Evolutionary conservation across 2,797 vertebrate species (phyloP).

Genomic region (Mormyrus proboscirostris): DNA sequence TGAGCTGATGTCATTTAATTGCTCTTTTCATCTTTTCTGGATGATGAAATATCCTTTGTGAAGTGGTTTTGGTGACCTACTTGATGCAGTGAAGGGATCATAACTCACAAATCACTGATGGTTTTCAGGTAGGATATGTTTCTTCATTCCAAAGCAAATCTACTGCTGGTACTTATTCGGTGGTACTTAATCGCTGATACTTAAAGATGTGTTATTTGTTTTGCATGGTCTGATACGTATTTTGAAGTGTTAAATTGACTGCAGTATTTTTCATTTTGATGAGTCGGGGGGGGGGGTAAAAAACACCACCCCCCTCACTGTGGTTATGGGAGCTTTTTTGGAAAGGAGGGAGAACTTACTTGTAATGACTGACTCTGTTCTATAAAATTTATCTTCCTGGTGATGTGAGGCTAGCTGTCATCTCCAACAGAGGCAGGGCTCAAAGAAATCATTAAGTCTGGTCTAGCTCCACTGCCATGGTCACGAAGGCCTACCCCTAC

Average conservation of each 20-base stretch:
- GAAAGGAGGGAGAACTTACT: conserved; percentile 12
- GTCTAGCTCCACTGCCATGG: conserved; percentile 35
- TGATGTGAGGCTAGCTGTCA: not conserved
- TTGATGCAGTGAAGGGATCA: not conserved
- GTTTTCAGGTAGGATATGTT: not conserved
- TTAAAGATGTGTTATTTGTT: not conserved
- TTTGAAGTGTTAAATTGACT: not conserved
- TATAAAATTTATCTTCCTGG: conserved; percentile 17
- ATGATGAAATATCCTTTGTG: not conserved
- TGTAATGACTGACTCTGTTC: conserved; percentile 19
- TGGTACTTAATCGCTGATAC: too few species aligned
- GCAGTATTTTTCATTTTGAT: not conserved
- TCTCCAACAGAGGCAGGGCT: conserved; percentile 25
- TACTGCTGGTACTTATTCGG: not conserved
- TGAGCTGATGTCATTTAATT: conserved; percentile 50
- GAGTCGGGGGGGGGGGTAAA: not conserved
- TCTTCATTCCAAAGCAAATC: not conserved
- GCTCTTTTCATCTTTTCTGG: not conserved
- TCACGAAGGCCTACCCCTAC: not conserved
- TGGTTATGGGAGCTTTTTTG: conserved; percentile 4
- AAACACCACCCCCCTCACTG: not conserved
- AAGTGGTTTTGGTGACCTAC: not conserved
- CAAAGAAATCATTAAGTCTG: conserved; percentile 46
- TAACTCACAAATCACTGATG: not conserved
- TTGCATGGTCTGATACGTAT: not conserved